Evolutionary conservation across 1,140 invertebrate species (phyloP).

Genomic region (Platyura marginata): DNA sequence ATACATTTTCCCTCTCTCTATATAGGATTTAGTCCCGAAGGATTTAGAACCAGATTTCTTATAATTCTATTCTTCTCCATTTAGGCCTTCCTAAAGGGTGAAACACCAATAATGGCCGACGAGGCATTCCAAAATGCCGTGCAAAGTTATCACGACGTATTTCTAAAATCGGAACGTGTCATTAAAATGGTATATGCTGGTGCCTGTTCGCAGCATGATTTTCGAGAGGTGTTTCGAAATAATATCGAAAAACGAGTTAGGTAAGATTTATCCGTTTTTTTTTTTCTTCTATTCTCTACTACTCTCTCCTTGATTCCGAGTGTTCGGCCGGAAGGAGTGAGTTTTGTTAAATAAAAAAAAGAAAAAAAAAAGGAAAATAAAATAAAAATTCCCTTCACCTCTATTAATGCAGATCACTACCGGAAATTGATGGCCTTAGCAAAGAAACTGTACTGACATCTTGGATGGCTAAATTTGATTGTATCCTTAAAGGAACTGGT

Average conservation of each 20-base stretch:
- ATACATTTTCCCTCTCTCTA: too few species aligned
- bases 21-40: too few species aligned
- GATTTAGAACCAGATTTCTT: too few species aligned
- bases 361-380: too few species aligned
- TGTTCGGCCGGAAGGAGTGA: too few species aligned
- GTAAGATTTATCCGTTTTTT: slow-evolving; percentile 25
- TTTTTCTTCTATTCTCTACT: not conserved
- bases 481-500: slow-evolving; percentile 80
- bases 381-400: too few species aligned
- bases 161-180: slow-evolving; percentile 90
- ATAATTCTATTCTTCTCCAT: too few species aligned
- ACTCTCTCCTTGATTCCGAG: too few species aligned
- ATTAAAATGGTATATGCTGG: slow-evolving; percentile 91
- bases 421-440: slow-evolving; percentile 97
- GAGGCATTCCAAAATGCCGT: slow-evolving; percentile 99
- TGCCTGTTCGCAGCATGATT: slow-evolving; percentile 94
- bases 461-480: slow-evolving; percentile 99
- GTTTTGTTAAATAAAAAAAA: too few species aligned
- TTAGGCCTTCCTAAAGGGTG: slow-evolving; percentile 79
- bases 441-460: slow-evolving; percentile 98
- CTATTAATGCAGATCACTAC: slow-evolving; percentile 89
- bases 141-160: slow-evolving; percentile 93
- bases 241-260: slow-evolving; percentile 94
- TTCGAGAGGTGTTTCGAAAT: slow-evolving; percentile 94
- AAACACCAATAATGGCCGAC: slow-evolving; percentile 95